phyloP scores from a whole-genome alignment of 2,113 vertebrate genomes.

The Clarias macrocephalus region DNA sequence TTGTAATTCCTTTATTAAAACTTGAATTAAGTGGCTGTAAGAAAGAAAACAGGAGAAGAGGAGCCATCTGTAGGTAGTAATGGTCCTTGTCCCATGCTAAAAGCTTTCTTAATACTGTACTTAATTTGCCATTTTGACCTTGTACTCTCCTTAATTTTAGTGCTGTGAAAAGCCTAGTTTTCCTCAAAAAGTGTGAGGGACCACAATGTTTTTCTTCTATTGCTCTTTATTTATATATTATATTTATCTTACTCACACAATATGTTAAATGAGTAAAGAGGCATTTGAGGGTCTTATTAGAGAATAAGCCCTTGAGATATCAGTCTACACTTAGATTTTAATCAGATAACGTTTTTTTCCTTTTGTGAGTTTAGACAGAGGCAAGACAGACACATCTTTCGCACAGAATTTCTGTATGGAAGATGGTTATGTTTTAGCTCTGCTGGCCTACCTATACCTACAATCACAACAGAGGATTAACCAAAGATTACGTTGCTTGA shows the following conservation, averaged over 20 bases:
- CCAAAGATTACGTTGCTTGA: constrained; percentile 51
- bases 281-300: constrained; percentile 39
- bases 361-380: constrained; percentile 3
- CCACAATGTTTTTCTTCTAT: neutral
- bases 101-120: neutral
- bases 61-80: neutral
- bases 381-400: constrained; percentile 18
- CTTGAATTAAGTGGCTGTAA: neutral
- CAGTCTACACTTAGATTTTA: constrained; percentile 19
- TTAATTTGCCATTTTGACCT: constrained; percentile 25
- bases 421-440: constrained; percentile 44
- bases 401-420: constrained; percentile 25
- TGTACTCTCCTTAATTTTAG: constrained; percentile 33
- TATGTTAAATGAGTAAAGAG: neutral
- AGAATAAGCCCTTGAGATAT: constrained; percentile 28
- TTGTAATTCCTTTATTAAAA: constrained; percentile 34
- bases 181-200: constrained; percentile 28
- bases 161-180: constrained; percentile 14
- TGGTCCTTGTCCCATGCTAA: neutral
- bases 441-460: constrained; percentile 33
- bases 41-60: neutral
- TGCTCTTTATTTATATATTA: neutral
- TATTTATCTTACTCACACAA: constrained; percentile 23
- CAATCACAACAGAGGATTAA: constrained; percentile 41
- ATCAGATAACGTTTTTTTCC: neutral